These are phyloP conservation scores for Pachyseris speciosa DNA, from an alignment of 64 coral and sea anemone genomes.

Conservation along the genomic window DNA sequence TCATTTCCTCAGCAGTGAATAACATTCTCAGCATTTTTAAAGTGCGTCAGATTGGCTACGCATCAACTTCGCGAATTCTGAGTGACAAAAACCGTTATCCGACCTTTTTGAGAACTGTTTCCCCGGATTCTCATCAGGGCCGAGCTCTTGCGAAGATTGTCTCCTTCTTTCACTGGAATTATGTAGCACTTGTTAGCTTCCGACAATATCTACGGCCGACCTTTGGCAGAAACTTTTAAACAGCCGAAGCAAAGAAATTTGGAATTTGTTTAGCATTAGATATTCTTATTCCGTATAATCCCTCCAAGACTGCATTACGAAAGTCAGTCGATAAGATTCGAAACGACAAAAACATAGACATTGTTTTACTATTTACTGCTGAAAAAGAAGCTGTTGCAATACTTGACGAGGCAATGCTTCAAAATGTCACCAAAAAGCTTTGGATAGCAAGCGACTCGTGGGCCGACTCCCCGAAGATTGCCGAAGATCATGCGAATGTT, in stretches of 20 bases:
- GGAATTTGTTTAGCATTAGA: constrained; percentile 65
- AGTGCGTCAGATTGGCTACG: constrained; percentile 76
- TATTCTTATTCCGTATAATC: constrained; percentile 33
- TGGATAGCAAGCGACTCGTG: constrained; percentile 77
- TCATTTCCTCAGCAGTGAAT: constrained; percentile 65
- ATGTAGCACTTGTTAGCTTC: constrained; percentile 44
- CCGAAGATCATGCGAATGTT: constrained; percentile 7
- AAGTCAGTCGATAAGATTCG: background rate
- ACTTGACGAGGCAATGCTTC: background rate
- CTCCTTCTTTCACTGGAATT: constrained; percentile 63
- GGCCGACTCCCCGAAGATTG: constrained; percentile 48
- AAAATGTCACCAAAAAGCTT: constrained; percentile 35
- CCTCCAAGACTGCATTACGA: background rate
- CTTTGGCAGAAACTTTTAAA: constrained; percentile 67
- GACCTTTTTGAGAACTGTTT: constrained; percentile 68
- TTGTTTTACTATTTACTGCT: constrained; percentile 60
- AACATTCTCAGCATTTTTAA: constrained; percentile 67
- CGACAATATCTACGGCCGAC: constrained; percentile 49
- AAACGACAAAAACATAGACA: background rate
- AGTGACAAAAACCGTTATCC: constrained; percentile 73
- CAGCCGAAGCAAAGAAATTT: constrained; percentile 10
- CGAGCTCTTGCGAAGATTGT: constrained; percentile 52
- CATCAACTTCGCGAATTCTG: constrained; percentile 72
- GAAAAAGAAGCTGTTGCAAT: constrained; percentile 41
- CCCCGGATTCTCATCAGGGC: constrained; percentile 57